Conservation (phyloP, 1,140 invertebrate species). For the Andrena cerasifolii region DNA sequence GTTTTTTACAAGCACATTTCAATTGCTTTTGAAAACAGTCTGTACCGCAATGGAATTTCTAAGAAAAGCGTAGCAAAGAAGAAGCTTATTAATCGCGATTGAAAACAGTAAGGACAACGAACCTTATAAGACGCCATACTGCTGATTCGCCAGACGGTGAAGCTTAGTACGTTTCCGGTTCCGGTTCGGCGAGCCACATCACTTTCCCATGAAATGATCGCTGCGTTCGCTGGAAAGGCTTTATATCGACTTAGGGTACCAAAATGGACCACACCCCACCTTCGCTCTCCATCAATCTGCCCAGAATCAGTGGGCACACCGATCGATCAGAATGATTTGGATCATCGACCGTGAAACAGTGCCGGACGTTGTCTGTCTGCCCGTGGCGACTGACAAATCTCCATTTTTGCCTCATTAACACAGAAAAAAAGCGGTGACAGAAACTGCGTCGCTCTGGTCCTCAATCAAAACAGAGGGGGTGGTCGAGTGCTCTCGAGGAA, state of each 20-base stretch:
- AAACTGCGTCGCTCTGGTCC: not conserved
- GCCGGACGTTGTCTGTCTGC: constrained; percentile 17
- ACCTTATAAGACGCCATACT: constrained; percentile 71
- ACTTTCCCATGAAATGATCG: constrained; percentile 77
- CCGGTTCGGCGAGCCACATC: constrained; percentile 62
- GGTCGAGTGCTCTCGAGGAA: not conserved
- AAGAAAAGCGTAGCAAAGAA: no score
- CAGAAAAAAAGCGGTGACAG: not conserved
- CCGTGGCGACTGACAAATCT: constrained; percentile 4
- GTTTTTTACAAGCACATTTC: no score
- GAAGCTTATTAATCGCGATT: no score
- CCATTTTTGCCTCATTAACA: constrained; percentile 9
- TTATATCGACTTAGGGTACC: constrained; percentile 75
- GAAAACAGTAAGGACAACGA: no score
- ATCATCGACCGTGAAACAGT: constrained; percentile 50
- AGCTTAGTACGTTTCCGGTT: constrained; percentile 44
- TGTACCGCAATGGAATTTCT: no score
- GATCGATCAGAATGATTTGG: constrained; percentile 44
- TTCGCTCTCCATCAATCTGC: not conserved
- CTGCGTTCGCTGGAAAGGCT: constrained; percentile 64
- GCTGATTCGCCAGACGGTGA: constrained; percentile 42
- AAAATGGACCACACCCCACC: constrained; percentile 52
- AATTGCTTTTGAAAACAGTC: no score
- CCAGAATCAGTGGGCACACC: constrained; percentile 4
- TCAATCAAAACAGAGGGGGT: not conserved